Evolutionary conservation across 2,113 vertebrate genomes (phyloP), one percentile per base, ranked within the genome.

Genomic region (Pelobates fuscus): DNA sequence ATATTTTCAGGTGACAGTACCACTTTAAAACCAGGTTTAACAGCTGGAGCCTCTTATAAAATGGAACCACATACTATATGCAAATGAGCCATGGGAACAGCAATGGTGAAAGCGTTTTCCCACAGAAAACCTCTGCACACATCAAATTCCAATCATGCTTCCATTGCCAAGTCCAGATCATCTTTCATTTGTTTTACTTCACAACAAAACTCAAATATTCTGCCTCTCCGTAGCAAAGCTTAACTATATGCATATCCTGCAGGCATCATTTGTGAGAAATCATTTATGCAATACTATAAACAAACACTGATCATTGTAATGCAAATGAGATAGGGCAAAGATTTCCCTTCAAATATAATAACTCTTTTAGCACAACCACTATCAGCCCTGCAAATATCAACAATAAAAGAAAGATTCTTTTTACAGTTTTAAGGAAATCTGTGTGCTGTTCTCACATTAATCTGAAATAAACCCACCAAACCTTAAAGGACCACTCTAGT

Each of bases 141-240:
- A 74, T 71, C 72, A 82, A 80, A 84, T 76, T 82, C 30, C 77
- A 67, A 71, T 69, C 64, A 67, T 58, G 49, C 60, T 69, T 80
- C 55, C 78, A 72, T 20, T 80, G 72, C 79, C 80, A 78, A 82
- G 70, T 78, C 79, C 77, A 70, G 70, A 78, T 78, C 63, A 78
- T 78, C 67, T 83, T 80, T 78, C 71, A 78, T 72, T 70, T 78
- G 70, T 79, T 80, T 79, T 80, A 46, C 60, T 80, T 69, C 76
- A 75, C 76, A 79, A 74, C 61, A 69, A 74, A 77, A 77, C 43
- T 15, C 65, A 65, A 67, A 37, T 59, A 70, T 70, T 29, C 74
- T 54, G 49, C 41, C 41, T 77, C 71, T 71, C 23, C 27, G 73
- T 77, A 65, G 61, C 49, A 64, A 70, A 64, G 67, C 26, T 37